Evolutionary conservation across 2,888 invertebrate genomes (phyloP).

Genomic region (Ophion ellenae): DNA sequence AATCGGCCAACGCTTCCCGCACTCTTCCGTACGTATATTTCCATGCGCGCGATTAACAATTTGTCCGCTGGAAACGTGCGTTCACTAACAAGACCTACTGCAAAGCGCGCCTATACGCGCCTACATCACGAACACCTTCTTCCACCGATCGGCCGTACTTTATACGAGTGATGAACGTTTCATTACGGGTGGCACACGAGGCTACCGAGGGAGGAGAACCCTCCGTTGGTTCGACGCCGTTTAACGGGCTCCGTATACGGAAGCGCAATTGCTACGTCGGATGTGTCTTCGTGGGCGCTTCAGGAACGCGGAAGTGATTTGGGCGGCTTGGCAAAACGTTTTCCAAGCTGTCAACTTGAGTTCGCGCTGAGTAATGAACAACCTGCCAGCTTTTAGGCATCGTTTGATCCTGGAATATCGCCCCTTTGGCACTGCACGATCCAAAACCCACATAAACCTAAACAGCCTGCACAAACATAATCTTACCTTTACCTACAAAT

Average conservation of each 20-base stretch:
- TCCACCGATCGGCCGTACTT: constrained; percentile 13
- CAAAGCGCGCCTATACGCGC: neutral
- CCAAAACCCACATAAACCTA: neutral
- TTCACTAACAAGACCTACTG: constrained; percentile 40
- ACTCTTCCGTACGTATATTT: neutral
- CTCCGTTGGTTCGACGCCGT: neutral
- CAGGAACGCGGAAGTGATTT: neutral
- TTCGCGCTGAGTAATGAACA: neutral
- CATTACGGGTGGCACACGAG: constrained; percentile 1
- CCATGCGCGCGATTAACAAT: constrained; percentile 24
- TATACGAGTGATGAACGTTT: constrained; percentile 29
- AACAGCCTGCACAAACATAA: neutral
- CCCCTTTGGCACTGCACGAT: neutral
- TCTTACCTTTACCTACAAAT: neutral
- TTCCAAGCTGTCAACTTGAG: neutral
- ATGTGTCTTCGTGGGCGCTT: neutral
- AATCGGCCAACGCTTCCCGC: constrained; percentile 28
- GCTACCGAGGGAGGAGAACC: constrained; percentile 9
- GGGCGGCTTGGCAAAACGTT: neutral
- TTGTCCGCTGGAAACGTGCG: constrained; percentile 40
- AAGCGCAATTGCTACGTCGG: neutral
- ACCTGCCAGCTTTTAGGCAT: neutral
- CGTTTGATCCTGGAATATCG: neutral
- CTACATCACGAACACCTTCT: constrained; percentile 23
- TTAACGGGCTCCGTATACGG: neutral